Evolutionary conservation across 1,140 invertebrate species (phyloP).

Genomic region (Manduca sexta): DNA sequence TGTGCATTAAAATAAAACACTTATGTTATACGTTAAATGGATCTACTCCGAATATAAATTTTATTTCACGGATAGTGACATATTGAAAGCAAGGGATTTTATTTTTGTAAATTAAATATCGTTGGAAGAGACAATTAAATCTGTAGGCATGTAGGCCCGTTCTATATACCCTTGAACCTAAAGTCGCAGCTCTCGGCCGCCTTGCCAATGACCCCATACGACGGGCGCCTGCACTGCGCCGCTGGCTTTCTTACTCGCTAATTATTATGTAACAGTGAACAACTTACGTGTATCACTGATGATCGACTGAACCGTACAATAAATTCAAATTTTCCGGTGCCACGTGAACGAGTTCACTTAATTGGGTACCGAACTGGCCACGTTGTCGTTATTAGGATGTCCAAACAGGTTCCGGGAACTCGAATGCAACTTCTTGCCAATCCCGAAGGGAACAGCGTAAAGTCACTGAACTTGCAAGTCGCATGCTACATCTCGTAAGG

Average conservation of each 20-base stretch:
- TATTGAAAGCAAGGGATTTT: no score
- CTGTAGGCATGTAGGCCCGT: conserved; percentile 46
- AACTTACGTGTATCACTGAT: conserved; percentile 31
- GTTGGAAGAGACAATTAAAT: not conserved
- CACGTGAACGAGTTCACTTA: conserved; percentile 20
- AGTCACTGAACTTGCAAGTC: conserved; percentile 67
- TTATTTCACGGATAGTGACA: no score
- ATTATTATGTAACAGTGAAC: conserved; percentile 65
- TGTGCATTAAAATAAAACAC: no score
- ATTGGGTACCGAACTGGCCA: conserved; percentile 35
- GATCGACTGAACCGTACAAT: conserved; percentile 37
- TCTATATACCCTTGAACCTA: conserved; percentile 67
- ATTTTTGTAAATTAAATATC: no score
- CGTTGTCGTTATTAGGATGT: conserved; percentile 48
- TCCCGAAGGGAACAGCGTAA: conserved; percentile 46
- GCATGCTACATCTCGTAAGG: conserved; percentile 45
- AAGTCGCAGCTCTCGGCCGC: conserved; percentile 61
- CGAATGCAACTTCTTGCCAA: conserved; percentile 62
- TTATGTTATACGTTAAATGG: no score
- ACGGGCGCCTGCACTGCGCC: conserved; percentile 25
- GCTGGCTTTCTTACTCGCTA: conserved; percentile 44
- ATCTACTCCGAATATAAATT: no score
- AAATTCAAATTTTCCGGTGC: conserved; percentile 25
- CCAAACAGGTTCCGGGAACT: conserved; percentile 61
- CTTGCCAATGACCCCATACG: conserved; percentile 66